Base-by-base conservation (phyloP, 2,113 vertebrate genomes). In the Anhinga anhinga region DNA sequence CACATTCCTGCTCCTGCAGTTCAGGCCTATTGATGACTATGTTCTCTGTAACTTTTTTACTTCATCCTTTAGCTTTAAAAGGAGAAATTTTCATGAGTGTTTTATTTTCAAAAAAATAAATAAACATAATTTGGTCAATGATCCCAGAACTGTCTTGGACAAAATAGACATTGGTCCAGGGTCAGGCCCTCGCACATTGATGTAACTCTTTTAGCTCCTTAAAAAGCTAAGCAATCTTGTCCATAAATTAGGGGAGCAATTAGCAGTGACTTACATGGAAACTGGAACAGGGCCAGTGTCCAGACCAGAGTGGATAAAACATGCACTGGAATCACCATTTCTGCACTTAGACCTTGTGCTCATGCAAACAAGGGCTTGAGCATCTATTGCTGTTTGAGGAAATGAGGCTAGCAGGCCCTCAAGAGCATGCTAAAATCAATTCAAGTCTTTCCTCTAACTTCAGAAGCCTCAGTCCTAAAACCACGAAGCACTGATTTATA, bases 341-440 rank as follows among this genome's bases (percentile, higher is more conserved):
- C 65, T 82, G 38, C 55, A 7, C 15, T 42, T 29, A 32, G 19
- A 40, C 10, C 22, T 47, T 3, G 3, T 45, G n/a, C 47, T 63
- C 27, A 16, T n/a, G 18, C 23, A 72, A 76, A 47, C 7, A 0
- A 15, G 23, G 5, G n/a, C 30, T 53, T 2, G 4, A 77, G 15
- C 19, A 32, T 25, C 56, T 36, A 11, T 49, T 86, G 23, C 21
- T 15, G 1, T 23, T 22, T 6, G 22, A 77, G 25, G 74, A 62
- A 63, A 21, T 0, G 1, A 30, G 56, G 18, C 36, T 90, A 42
- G 40, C 47, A 83, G 55, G 32, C 61, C 78, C 87, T 67, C n/a
- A 34, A 44, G 25, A 36, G 4, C 0, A 0, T 3, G 3, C 45
- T 77, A 59, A 86, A 73, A 81, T 40, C 40, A 47, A 3, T 38